Evolutionary conservation across 1,140 invertebrate species (phyloP).

Genomic region (Vollenhovia emeryi): DNA sequence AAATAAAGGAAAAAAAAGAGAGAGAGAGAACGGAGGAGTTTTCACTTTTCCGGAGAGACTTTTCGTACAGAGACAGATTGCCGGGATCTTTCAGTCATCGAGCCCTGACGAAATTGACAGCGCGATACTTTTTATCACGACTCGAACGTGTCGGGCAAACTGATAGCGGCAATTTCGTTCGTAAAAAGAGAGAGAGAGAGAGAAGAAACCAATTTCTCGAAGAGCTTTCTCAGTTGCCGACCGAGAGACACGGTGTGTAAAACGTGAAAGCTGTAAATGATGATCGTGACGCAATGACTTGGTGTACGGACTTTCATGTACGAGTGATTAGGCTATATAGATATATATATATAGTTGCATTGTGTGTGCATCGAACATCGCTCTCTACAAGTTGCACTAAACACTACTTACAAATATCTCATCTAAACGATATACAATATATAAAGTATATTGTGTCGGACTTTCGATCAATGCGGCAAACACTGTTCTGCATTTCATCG

Average conservation of each 20-base stretch:
- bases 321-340: conserved; percentile 58
- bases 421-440: conserved; percentile 72
- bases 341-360: conserved; percentile 70
- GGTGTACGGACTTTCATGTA: conserved; percentile 51
- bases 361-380: conserved; percentile 70
- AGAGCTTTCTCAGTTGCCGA: neutral
- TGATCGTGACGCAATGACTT: conserved; percentile 48
- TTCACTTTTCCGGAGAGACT: neutral
- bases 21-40: neutral
- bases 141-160: neutral
- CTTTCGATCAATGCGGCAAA: conserved; percentile 62
- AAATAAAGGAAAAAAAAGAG: conserved; percentile 29
- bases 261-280: conserved; percentile 51
- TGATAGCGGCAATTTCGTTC: neutral
- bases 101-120: neutral
- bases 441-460: conserved; percentile 61
- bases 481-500: conserved; percentile 71
- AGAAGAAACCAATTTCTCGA: neutral
- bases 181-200: too few species aligned
- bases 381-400: conserved; percentile 75
- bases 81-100: neutral
- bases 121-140: neutral
- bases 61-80: neutral
- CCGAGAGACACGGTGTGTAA: conserved; percentile 25
- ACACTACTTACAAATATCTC: conserved; percentile 73